A percentile compares a stretch with the other conserved stretches of the same genome.
phyloP scores from a whole-genome alignment of 1,140 invertebrate genomes.

The Palaemon carinicauda region DNA sequence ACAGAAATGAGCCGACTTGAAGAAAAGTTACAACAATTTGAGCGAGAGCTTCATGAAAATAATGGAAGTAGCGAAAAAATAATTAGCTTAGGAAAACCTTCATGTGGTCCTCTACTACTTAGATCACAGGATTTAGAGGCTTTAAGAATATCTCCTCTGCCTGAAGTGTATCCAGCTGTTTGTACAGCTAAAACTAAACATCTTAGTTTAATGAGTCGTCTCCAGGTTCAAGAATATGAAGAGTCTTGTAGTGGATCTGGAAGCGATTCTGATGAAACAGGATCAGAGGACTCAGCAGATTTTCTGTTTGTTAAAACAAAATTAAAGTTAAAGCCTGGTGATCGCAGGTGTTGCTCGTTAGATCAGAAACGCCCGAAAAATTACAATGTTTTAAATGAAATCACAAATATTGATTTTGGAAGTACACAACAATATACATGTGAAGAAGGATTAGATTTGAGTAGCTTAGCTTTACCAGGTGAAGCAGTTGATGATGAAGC shows the following conservation, averaged over 20 bases:
- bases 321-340: conserved; percentile 50
- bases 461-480: conserved; percentile 10
- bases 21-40: conserved; percentile 56
- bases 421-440: neutral
- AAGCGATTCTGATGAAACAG: conserved; percentile 35
- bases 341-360: conserved; percentile 47
- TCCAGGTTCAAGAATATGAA: conserved; percentile 34
- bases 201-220: conserved; percentile 53
- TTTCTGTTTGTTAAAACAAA: conserved; percentile 54
- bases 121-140: conserved; percentile 11
- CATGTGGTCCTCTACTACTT: neutral
- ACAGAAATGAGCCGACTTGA: conserved; percentile 57
- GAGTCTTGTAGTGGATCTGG: conserved; percentile 38
- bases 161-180: conserved; percentile 40
- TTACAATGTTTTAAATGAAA: conserved; percentile 8
- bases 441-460: conserved; percentile 36
- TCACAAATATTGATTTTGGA: neutral
- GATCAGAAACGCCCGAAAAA: conserved; percentile 38
- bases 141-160: conserved; percentile 23
- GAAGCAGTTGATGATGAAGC: neutral
- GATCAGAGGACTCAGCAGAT: conserved; percentile 42
- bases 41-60: conserved; percentile 30
- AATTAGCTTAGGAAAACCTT: neutral
- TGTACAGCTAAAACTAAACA: conserved; percentile 50
- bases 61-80: neutral